These are phyloP conservation scores for Lottia gigantea DNA, from an alignment of 2,888 invertebrate species.

Conservation along the genomic window DNA sequence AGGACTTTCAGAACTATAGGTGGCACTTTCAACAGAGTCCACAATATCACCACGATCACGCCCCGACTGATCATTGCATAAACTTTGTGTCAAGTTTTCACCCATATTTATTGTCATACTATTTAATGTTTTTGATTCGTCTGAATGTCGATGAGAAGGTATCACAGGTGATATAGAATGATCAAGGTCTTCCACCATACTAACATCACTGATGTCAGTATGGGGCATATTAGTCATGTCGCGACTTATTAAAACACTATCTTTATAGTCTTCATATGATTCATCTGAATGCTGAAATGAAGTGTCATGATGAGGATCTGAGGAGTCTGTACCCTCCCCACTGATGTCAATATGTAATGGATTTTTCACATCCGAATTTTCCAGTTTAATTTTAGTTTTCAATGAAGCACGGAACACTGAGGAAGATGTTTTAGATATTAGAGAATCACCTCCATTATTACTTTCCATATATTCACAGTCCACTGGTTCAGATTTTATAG, in stretches of 20 bases:
- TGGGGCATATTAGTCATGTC: slow-evolving; percentile 5
- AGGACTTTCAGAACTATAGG: background rate
- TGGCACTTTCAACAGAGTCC: background rate
- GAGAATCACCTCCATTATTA: background rate
- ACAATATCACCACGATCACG: background rate
- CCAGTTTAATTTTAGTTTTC: background rate
- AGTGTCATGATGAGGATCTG: background rate
- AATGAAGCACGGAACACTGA: background rate
- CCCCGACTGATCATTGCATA: slow-evolving; percentile 3
- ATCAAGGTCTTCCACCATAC: background rate
- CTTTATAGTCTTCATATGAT: slow-evolving; percentile 6
- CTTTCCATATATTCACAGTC: background rate
- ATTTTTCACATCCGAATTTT: background rate
- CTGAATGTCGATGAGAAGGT: background rate
- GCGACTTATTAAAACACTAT: slow-evolving; percentile 5
- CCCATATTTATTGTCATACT: background rate
- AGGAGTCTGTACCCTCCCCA: background rate
- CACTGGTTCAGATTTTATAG: slow-evolving; percentile 22
- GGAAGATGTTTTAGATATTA: background rate
- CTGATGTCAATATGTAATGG: background rate
- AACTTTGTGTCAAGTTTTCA: slow-evolving; percentile 3
- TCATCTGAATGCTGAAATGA: slow-evolving; percentile 8
- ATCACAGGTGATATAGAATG: background rate
- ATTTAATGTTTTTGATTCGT: slow-evolving; percentile 1
- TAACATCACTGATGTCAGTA: background rate